A percentile compares a stretch with the other conserved stretches of the same genome.
Conservation (phyloP, 2,113 vertebrate genomes). For the Capra hircus region DNA sequence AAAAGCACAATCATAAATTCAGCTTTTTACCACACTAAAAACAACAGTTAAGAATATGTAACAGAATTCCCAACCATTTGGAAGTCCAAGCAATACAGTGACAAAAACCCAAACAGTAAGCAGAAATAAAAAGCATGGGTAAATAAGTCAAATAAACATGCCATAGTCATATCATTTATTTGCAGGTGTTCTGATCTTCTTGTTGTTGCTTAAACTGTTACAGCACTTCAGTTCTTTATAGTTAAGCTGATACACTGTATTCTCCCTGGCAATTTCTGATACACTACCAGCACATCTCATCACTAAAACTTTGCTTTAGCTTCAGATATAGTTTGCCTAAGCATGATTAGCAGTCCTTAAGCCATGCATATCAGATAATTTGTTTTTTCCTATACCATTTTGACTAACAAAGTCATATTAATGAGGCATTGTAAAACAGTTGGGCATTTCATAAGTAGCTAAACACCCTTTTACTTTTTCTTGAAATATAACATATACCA, state of each 20-base stretch:
- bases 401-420: constrained; percentile 3
- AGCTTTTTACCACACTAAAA: constrained; percentile 2
- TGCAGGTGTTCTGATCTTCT: constrained; percentile 10
- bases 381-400: background rate
- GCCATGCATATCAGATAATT: background rate
- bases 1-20: constrained; percentile 28
- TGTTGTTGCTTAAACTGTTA: background rate
- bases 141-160: constrained; percentile 28
- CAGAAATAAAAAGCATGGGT: constrained; percentile 26
- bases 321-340: constrained; percentile 24
- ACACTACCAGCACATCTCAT: background rate
- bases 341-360: background rate
- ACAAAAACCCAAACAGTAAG: constrained; percentile 24
- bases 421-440: background rate
- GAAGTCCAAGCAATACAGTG: background rate
- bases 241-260: background rate
- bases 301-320: background rate
- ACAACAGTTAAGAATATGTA: constrained; percentile 41
- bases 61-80: constrained; percentile 9
- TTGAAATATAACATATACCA: background rate
- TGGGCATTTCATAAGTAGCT: background rate
- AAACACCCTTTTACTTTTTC: background rate
- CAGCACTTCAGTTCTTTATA: background rate
- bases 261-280: constrained; percentile 27
- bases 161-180: background rate